phyloP scores from a whole-genome alignment of 2,797 vertebrate genomes.

The Yasuhikotakia modesta region DNA sequence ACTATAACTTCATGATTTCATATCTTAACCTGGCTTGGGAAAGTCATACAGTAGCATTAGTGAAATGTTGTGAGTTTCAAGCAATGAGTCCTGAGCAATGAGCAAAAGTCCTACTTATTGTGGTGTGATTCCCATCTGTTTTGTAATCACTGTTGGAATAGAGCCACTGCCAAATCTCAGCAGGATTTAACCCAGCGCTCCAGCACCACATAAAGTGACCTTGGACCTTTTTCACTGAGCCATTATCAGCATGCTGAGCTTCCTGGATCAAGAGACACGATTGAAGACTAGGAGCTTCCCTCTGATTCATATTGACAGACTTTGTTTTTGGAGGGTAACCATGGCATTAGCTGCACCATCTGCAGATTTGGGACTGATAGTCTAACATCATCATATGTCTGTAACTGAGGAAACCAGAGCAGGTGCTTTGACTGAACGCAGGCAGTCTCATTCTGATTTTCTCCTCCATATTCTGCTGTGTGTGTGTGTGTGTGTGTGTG shows the following conservation, averaged over 20 bases:
- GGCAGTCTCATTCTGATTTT: constrained; percentile 54
- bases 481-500: constrained; percentile 28
- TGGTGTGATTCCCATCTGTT: constrained; percentile 17
- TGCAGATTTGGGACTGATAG: constrained; percentile 18
- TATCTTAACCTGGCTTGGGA: neutral
- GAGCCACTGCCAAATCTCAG: constrained; percentile 22
- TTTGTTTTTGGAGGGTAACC: constrained; percentile 17
- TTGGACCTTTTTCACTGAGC: constrained; percentile 16
- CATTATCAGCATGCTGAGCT: constrained; percentile 29
- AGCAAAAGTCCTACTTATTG: neutral
- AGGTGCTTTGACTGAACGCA: constrained; percentile 45
- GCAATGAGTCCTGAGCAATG: no score
- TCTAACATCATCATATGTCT: constrained; percentile 17
- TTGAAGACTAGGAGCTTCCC: neutral
- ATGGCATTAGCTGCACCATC: constrained; percentile 23
- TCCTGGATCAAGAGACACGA: neutral
- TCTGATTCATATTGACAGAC: constrained; percentile 17
- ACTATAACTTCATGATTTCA: neutral
- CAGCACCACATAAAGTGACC: constrained; percentile 9
- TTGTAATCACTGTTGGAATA: constrained; percentile 3
- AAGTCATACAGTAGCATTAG: neutral
- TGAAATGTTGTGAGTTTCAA: neutral
- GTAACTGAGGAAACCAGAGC: constrained; percentile 40
- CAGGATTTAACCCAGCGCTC: neutral
- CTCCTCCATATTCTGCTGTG: constrained; percentile 61